Conservation (phyloP, 2,888 invertebrate genomes). For the Furcula furcula region DNA sequence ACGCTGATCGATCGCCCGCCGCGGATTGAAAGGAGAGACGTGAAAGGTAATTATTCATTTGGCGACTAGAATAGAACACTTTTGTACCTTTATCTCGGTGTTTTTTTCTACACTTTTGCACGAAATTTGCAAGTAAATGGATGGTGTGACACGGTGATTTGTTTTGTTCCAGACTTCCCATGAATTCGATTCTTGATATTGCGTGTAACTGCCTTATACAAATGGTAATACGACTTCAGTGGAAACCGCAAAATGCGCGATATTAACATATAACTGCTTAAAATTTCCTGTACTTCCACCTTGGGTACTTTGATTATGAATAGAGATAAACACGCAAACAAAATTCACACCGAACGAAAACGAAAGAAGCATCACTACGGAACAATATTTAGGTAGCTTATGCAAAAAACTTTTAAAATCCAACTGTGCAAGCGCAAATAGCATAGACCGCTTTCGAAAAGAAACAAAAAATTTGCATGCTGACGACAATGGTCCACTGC, state of each 20-base stretch:
- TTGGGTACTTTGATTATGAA: conserved; percentile 20
- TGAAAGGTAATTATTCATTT: conserved; percentile 82
- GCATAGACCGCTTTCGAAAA: conserved; percentile 34
- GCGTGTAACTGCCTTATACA: conserved; percentile 34
- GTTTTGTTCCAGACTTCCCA: conserved; percentile 68
- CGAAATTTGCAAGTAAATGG: conserved; percentile 81
- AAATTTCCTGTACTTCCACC: conserved; percentile 24
- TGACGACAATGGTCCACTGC: conserved; percentile 49
- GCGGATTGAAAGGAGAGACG: conserved; percentile 80
- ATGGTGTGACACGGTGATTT: conserved; percentile 75
- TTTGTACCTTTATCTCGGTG: conserved; percentile 78
- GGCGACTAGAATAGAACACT: conserved; percentile 81
- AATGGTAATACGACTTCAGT: conserved; percentile 33
- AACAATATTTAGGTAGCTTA: conserved; percentile 7
- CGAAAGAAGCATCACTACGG: neutral
- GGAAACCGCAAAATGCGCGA: conserved; percentile 21
- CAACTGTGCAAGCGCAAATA: conserved; percentile 37
- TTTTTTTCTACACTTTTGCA: conserved; percentile 75
- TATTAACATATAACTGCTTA: conserved; percentile 30
- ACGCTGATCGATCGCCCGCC: conserved; percentile 77
- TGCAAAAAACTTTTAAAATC: conserved; percentile 34
- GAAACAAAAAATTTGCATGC: conserved; percentile 69
- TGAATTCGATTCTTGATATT: conserved; percentile 54
- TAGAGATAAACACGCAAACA: conserved; percentile 30
- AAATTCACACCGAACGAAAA: conserved; percentile 5